Evolutionary conservation across 1,140 invertebrate genomes (phyloP), one percentile per base, ranked within the genome.

Genomic region (Drosophila sulfurigaster): DNA sequence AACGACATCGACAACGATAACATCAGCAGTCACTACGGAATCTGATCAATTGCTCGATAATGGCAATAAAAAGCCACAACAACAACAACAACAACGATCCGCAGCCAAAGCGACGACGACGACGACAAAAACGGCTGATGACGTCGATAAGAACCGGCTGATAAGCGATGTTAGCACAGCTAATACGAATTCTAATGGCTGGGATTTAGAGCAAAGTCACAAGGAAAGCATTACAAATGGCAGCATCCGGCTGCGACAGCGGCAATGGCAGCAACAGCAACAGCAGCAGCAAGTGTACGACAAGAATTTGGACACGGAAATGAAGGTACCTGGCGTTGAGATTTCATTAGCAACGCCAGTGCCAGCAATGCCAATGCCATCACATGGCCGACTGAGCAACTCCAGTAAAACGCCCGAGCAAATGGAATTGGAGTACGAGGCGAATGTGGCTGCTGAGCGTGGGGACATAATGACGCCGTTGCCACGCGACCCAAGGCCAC

Each of bases 381-480:
- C 60, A 43, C n/a, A 43, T 43, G 41, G n/a, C 1, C 54, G 32
- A n/a, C 1, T 38, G 15, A 56, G 62, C 58, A 71, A 58, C 54
- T 58, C 73, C 28, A 63, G 66, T 58, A 92, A 92, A 77, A 90
- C 91, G 41, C 88, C 91, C 20, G 91, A 92, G 67, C 81, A 92
- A 76, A 82, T 92, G 32, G 91, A 92, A 57, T 60, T 69, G 85
- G 85, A 89, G 54, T 92, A 92, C 46, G 91, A 92, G 69, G 82
- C 78, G 5, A 83, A 78, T 48, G 82, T 82, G 54, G 80, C 79
- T 28, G 91, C 88, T 15, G 91, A 92, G 49, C 62, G 75, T 28
- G 78, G 74, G 35, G 91, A 92, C 68, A 75, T 92, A 52, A 90
- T 92, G 91, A 92, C 91, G 60, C 91, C 91, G 25, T 67, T 92